Base-by-base conservation (phyloP, 2,888 invertebrate genomes). In the Coecobrya sp. region DNA sequence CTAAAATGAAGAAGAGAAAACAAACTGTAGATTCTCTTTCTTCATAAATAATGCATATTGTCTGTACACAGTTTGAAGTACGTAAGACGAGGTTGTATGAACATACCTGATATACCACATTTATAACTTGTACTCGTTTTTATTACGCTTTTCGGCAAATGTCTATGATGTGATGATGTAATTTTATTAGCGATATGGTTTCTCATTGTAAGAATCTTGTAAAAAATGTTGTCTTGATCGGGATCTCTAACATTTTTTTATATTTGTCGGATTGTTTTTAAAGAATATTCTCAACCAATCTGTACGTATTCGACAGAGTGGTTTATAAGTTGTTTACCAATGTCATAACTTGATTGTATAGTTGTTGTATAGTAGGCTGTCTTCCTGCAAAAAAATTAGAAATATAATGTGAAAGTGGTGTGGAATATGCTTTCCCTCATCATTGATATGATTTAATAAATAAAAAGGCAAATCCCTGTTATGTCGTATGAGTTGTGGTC, bases 11-110 rank as follows among this genome's bases (percentile, higher is more conserved):
- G 84, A 22, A 84, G 11, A 45, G 22, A 79, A 86, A 91, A 91
- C 86, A 91, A 91, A 91, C 91, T 91, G 86, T 86, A 85, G 86
- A 86, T 91, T 91, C 91, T 62, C 55, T 49, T 22, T 73, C 36
- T 49, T 76, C 49, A 76, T 76, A 76, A 76, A 76, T 76, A 76
- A 76, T 76, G 45, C 10, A 49, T 45, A n/a, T 49, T 76, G 16
- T 70, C 16, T 19, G 7, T 55, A 10, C 5, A 55, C 5, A 19
- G 19, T 55, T 55, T n/a, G 55, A n/a, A 1, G 5, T 55, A 55
- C n/a, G 55, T 55, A n/a, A 8, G 19, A n/a, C n/a, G n/a, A 55
- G 7, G 55, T n/a, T 10, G 49, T 52, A n/a, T 59, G 59, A 5
- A 22, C 13, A 49, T 49, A 49, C 1, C 11, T 49, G 49, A 13